A percentile compares a stretch with the other conserved stretches of the same genome.
These are phyloP conservation scores for Nemotelus nigrinus DNA, from an alignment of 2,888 invertebrate genomes.

Conservation along the genomic window DNA sequence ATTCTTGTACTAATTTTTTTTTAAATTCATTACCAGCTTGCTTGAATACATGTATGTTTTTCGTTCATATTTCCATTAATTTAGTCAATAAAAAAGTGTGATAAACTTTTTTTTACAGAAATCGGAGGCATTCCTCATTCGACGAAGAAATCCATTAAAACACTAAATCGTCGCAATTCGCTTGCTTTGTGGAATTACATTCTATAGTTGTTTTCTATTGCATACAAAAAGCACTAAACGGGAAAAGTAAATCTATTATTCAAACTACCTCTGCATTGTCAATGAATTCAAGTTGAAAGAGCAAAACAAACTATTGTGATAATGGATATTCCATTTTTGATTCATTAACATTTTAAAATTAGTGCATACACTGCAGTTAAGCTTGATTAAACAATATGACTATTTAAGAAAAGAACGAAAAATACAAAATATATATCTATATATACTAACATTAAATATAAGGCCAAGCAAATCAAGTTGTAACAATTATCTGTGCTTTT, in stretches of 20 bases:
- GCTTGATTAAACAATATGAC: too few relatives aligned
- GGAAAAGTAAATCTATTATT: neutral
- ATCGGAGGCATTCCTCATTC: slow-evolving; percentile 53
- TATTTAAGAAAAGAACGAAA: neutral
- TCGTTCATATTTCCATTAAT: too few relatives aligned
- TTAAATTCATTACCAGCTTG: too few relatives aligned
- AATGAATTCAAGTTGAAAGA: neutral
- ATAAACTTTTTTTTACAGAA: slow-evolving; percentile 46
- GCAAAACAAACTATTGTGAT: slow-evolving; percentile 17
- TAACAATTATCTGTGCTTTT: neutral
- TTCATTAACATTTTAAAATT: slow-evolving; percentile 1
- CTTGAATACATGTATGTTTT: too few relatives aligned
- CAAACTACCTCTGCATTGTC: slow-evolving; percentile 28
- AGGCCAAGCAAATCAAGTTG: neutral
- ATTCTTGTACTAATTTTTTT: too few relatives aligned
- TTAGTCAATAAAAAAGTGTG: too few relatives aligned
- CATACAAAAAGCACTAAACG: neutral
- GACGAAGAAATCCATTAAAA: slow-evolving; percentile 47
- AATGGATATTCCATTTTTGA: slow-evolving; percentile 26
- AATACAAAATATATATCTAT: too few relatives aligned
- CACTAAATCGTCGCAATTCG: neutral
- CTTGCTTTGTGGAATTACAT: too few relatives aligned
- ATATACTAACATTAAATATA: neutral
- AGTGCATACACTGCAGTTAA: too few relatives aligned
- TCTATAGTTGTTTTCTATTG: too few relatives aligned